Base-by-base conservation (phyloP, 2,113 vertebrate species). In the Trematocara unimaculatum region DNA sequence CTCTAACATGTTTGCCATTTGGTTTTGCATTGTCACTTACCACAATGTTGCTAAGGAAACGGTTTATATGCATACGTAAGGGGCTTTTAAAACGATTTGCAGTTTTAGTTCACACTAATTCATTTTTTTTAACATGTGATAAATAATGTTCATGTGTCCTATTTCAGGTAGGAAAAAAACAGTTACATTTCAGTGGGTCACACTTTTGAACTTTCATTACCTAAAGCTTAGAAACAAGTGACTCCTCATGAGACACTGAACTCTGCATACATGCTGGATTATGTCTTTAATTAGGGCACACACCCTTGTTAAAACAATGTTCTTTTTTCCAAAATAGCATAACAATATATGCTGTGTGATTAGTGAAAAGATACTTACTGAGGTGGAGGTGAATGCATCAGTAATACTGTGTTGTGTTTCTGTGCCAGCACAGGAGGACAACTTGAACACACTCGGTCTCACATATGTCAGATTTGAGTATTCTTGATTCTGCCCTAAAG, bases 81-180 rank as follows among this genome's bases (percentile, higher is more conserved):
- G 26, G 40, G 17, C 31, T 26, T 49, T 51, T 77, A n/a, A 33
- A 6, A 31, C 7, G 0, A 77, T 0, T 51, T 77, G 26, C 5
- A n/a, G 23, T 45, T 82, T 11, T 11, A 33, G 8, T 51, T 81
- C 20, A 51, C 81, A 33, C 64, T 26, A 31, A 64, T 54, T 79
- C 3, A 31, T 79, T 23, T 20, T 79, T 60, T 5, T 81, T 12
- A 62, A 15, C 6, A 42, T 8, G 4, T 79, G 17, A 15, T 14
- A 55, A 81, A 35, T 18, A 53, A 62, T 14, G 15, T 31, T 49
- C 42, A 31, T 29, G 9, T 7, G 8, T 60, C 54, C 4, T 53
- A 1, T 74, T 79, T 85, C 85, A 72, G 38, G 26, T 47, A 31
- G 18, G 20, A 3, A 62, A 15, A 60, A 11, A 33, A 4, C 2